These are phyloP conservation scores for Bradysia coprophila DNA, from an alignment of 1,140 invertebrate species.

Conservation along the genomic window DNA sequence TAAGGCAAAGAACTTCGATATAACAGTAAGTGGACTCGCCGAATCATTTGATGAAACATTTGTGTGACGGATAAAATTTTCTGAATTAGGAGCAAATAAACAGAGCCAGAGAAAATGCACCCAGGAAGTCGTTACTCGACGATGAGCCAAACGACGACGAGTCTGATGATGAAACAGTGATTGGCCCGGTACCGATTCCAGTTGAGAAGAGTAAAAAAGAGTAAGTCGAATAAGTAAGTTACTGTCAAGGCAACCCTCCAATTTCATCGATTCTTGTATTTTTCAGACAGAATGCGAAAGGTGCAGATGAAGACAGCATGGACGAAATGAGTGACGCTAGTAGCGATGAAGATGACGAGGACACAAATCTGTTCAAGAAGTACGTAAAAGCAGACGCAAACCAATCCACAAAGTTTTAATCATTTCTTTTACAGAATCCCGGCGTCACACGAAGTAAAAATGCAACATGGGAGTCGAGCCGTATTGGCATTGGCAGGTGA, in stretches of 20 bases:
- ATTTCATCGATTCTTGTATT: too few species aligned
- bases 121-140: slow-evolving; percentile 4
- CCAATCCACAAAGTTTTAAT: not conserved
- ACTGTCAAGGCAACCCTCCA: too few species aligned
- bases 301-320: slow-evolving; percentile 8
- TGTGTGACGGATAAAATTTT: slow-evolving; percentile 3
- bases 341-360: not conserved
- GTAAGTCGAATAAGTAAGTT: too few species aligned
- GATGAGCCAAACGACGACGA: too few species aligned
- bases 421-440: slow-evolving; percentile 46
- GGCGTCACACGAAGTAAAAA: slow-evolving; percentile 55
- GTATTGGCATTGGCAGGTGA: slow-evolving; percentile 78
- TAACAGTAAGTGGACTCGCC: slow-evolving; percentile 35
- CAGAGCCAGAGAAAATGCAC: slow-evolving; percentile 12
- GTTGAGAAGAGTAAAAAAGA: not conserved
- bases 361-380: slow-evolving; percentile 4
- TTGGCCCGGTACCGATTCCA: slow-evolving; percentile 14
- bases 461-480: slow-evolving; percentile 72
- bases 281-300: slow-evolving; percentile 7
- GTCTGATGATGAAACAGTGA: slow-evolving; percentile 12
- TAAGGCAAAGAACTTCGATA: slow-evolving; percentile 55
- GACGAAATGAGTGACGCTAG: slow-evolving; percentile 4
- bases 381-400: slow-evolving; percentile 8
- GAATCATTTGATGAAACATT: slow-evolving; percentile 2
- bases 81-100: slow-evolving; percentile 18